Conservation (phyloP, 2,888 invertebrate genomes). For the Graphium colonna region DNA sequence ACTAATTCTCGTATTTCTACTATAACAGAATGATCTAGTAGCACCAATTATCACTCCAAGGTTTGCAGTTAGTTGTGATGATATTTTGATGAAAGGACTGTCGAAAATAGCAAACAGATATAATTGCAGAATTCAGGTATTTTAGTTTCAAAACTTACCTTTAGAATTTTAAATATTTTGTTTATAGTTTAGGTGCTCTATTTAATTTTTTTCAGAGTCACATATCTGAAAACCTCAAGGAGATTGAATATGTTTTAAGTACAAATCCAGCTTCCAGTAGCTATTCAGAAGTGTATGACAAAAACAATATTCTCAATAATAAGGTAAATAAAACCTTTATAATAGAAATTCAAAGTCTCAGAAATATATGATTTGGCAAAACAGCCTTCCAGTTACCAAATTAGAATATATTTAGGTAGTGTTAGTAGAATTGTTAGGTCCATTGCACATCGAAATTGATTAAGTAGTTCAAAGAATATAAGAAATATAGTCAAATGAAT, state of each 20-base stretch:
- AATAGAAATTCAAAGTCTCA: too few species aligned
- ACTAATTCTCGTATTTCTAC: not conserved
- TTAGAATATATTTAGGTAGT: too few species aligned
- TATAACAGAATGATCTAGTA: constrained; percentile 83
- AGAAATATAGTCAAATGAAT: too few species aligned
- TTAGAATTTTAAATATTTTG: not conserved
- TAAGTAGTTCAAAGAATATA: too few species aligned
- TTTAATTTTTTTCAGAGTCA: constrained; percentile 82
- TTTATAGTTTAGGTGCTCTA: too few species aligned
- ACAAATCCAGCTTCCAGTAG: constrained; percentile 76
- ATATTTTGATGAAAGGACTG: constrained; percentile 84
- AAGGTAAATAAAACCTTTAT: constrained; percentile 78
- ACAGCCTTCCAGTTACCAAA: too few species aligned
- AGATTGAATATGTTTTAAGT: constrained; percentile 83
- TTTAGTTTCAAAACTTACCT: too few species aligned
- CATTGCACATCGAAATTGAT: too few species aligned
- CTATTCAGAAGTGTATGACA: constrained; percentile 89
- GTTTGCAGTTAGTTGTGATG: constrained; percentile 90
- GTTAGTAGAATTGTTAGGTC: too few species aligned
- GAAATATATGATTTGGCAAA: too few species aligned
- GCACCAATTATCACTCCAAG: constrained; percentile 91
- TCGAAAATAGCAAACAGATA: constrained; percentile 83
- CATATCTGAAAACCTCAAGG: constrained; percentile 88
- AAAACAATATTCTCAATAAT: constrained; percentile 84
- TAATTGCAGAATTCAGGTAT: constrained; percentile 87